Evolutionary conservation across 2,797 vertebrate species (phyloP).

Genomic region (Pseudochaenichthys georgianus): DNA sequence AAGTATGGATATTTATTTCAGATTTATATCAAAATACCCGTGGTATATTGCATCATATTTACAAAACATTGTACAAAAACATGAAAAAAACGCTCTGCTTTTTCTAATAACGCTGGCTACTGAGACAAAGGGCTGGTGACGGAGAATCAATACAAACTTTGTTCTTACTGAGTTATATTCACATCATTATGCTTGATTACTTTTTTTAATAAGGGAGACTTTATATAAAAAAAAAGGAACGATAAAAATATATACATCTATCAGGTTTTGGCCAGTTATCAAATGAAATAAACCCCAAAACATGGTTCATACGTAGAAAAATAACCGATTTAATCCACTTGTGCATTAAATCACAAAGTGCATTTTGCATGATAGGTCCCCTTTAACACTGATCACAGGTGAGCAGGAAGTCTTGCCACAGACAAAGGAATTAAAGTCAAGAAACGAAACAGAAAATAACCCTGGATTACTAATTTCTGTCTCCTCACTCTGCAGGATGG

Average conservation of each 20-base stretch:
- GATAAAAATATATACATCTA: conserved; percentile 80
- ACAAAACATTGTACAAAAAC: conserved; percentile 85
- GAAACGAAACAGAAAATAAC: too few relatives aligned
- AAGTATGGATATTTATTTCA: conserved; percentile 83
- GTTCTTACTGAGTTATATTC: conserved; percentile 49
- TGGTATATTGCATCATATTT: conserved; percentile 83
- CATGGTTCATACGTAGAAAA: conserved; percentile 45
- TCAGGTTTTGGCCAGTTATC: conserved; percentile 47
- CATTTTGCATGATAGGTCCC: too few relatives aligned
- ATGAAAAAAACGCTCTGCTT: conserved; percentile 42
- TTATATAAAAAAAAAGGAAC: conserved; percentile 48
- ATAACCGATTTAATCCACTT: conserved; percentile 19
- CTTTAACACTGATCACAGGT: too few relatives aligned
- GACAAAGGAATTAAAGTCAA: too few relatives aligned
- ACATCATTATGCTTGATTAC: conserved; percentile 38
- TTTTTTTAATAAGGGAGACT: conserved; percentile 43
- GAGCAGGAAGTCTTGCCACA: too few relatives aligned
- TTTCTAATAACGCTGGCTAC: conserved; percentile 48
- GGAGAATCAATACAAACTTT: conserved; percentile 46
- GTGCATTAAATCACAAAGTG: conserved; percentile 24
- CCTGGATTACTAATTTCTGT: too few relatives aligned
- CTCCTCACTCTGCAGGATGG: too few relatives aligned
- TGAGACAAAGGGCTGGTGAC: conserved; percentile 24
- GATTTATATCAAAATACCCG: conserved; percentile 86
- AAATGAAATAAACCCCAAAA: conserved; percentile 68